Evolutionary conservation across 2,113 vertebrate genomes (phyloP), one percentile per base, ranked within the genome.

Genomic region (Rhinolophus sinicus): DNA sequence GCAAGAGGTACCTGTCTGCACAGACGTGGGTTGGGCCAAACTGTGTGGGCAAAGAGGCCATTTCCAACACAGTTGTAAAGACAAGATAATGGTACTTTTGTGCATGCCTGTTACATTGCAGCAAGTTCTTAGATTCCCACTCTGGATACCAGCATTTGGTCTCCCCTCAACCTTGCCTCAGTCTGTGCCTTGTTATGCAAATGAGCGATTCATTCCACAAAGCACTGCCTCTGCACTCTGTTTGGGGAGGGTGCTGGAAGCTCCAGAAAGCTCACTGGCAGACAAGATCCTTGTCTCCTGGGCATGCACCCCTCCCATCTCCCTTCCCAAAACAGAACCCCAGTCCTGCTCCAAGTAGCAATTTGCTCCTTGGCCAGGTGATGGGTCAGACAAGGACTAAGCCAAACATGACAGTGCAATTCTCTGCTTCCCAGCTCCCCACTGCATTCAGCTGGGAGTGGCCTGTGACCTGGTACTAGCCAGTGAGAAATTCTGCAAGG

Each of bases 51-150:
- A 11, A 7, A 69, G 54, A 14, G 81, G 26, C 38, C 5, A 1
- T 5, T 15, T 28, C 58, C 50, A 3, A 24, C 12, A 26, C 2
- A n/a, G 62, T 26, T 33, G 21, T 4, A 16, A 9, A 69, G 88
- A 75, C 33, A 13, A 44, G 35, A 4, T 7, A 10, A 44, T 0
- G 0, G 69, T 40, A 1, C 75, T 13, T 30, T 6, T 0, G 26
- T 38, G n/a, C 11, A 3, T 0, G 26, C 18, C 16, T 4, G 1
- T 18, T 6, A 28, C 30, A 0, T 0, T 5, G 11, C 0, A 78
- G 21, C 9, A 0, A 28, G 5, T 52, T 24, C 89, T 65, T 2
- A 4, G 8, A 30, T 1, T 3, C 14, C 4, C 33, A 44, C 2
- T 10, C 35, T 13, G 5, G 10, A 40, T 38, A 13, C 44, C 77